phyloP scores from a whole-genome alignment of 2,113 vertebrate species.

The Albula goreensis region DNA sequence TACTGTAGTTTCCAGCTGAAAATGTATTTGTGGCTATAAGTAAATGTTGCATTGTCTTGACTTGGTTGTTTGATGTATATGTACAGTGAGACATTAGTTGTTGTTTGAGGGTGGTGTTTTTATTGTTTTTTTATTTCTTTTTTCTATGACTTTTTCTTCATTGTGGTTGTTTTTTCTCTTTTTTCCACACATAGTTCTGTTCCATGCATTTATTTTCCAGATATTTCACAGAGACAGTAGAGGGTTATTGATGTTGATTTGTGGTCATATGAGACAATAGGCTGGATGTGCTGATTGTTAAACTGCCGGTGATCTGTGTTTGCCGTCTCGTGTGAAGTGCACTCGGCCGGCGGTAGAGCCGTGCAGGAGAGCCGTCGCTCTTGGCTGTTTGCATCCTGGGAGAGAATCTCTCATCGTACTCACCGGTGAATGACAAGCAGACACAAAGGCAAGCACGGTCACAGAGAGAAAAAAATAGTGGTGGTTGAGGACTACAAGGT shows the following conservation, averaged over 20 bases:
- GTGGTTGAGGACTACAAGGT: constrained; percentile 64
- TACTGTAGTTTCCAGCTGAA: constrained; percentile 6
- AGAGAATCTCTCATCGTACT: constrained; percentile 67
- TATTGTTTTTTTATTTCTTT: constrained; percentile 3
- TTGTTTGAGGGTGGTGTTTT: constrained; percentile 13
- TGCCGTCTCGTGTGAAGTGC: neutral
- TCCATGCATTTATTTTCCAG: neutral
- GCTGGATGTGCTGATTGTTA: neutral
- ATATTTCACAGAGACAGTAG: constrained; percentile 6
- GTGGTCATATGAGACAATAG: neutral
- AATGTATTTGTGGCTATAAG: neutral
- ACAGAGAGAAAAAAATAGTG: constrained; percentile 52
- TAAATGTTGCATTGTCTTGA: neutral
- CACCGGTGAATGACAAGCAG: constrained; percentile 77
- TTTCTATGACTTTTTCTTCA: neutral
- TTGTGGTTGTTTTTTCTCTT: neutral
- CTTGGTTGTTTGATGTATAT: neutral
- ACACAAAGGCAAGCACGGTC: constrained; percentile 79
- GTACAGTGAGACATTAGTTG: neutral
- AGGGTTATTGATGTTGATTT: neutral
- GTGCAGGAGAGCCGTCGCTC: constrained; percentile 51
- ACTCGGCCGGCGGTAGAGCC: neutral
- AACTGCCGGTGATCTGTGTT: constrained; percentile 1
- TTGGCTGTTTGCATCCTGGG: constrained; percentile 74
- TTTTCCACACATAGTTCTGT: neutral